Evolutionary conservation across 1,140 invertebrate genomes (phyloP).

Genomic region (Ceratosolen solmsi): DNA sequence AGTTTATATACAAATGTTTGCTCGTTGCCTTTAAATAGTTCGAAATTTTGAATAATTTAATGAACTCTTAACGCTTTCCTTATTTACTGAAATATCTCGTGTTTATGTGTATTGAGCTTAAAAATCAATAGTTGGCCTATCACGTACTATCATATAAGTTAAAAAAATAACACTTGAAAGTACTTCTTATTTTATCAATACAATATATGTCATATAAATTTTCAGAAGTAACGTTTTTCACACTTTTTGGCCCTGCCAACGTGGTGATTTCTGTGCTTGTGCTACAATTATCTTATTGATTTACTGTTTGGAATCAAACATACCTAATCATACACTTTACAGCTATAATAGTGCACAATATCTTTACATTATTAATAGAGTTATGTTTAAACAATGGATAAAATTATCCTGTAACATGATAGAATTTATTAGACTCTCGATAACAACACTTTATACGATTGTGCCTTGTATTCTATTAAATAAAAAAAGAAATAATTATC

Average conservation of each 20-base stretch:
- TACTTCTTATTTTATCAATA: background rate
- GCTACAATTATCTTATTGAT: background rate
- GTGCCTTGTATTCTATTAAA: background rate
- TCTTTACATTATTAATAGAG: constrained; percentile 26
- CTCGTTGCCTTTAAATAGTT: background rate
- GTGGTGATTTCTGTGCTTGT: background rate
- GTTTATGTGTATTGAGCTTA: too few species aligned
- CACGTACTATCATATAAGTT: too few species aligned
- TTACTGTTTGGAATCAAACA: background rate
- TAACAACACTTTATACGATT: constrained; percentile 22
- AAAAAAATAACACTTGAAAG: background rate
- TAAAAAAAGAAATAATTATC: constrained; percentile 33
- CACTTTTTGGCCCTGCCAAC: constrained; percentile 13
- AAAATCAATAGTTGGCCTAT: too few species aligned
- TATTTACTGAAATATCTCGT: background rate
- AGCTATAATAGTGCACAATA: constrained; percentile 17
- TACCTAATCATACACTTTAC: constrained; percentile 2
- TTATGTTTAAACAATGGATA: constrained; percentile 34
- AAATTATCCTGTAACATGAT: constrained; percentile 36
- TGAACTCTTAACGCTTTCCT: background rate
- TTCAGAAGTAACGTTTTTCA: constrained; percentile 9
- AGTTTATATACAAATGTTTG: background rate
- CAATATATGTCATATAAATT: background rate
- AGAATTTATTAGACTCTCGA: constrained; percentile 28
- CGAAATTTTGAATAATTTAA: background rate